phyloP scores from a whole-genome alignment of 1,140 invertebrate genomes.

The Pemphigus obesinymphae region DNA sequence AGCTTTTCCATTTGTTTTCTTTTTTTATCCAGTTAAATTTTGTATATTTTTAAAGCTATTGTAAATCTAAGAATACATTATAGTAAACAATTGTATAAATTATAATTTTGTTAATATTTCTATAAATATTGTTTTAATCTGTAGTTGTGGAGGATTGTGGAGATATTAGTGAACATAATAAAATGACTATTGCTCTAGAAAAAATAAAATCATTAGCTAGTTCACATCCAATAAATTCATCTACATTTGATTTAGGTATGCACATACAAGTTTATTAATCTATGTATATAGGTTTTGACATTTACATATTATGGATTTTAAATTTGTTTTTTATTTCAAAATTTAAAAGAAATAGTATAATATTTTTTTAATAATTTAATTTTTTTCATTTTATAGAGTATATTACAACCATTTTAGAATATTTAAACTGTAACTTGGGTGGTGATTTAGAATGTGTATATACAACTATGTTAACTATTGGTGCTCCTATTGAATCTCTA shows the following conservation, averaged over 20 bases:
- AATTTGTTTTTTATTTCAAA: no score
- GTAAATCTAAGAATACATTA: no score
- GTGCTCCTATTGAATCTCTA: constrained; percentile 65
- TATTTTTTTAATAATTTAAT: no score
- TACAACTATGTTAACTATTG: constrained; percentile 62
- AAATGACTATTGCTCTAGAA: constrained; percentile 48
- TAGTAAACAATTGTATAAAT: no score
- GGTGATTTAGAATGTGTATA: constrained; percentile 65
- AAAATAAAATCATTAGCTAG: constrained; percentile 68
- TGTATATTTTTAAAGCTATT: no score
- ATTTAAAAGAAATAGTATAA: no score
- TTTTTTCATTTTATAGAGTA: constrained; percentile 58
- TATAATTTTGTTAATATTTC: no score
- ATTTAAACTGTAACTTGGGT: constrained; percentile 64
- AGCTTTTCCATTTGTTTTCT: no score
- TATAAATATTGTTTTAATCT: background rate
- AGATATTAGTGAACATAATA: constrained; percentile 18
- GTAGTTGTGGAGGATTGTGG: constrained; percentile 21
- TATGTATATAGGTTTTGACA: no score
- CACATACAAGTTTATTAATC: constrained; percentile 49
- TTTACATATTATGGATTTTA: no score
- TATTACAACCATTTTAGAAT: constrained; percentile 68
- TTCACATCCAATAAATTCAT: constrained; percentile 66
- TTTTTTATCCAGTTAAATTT: no score
- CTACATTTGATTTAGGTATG: constrained; percentile 69